phyloP scores from a whole-genome alignment of 1,140 invertebrate genomes.

The Yoshiicerus persimilis region DNA sequence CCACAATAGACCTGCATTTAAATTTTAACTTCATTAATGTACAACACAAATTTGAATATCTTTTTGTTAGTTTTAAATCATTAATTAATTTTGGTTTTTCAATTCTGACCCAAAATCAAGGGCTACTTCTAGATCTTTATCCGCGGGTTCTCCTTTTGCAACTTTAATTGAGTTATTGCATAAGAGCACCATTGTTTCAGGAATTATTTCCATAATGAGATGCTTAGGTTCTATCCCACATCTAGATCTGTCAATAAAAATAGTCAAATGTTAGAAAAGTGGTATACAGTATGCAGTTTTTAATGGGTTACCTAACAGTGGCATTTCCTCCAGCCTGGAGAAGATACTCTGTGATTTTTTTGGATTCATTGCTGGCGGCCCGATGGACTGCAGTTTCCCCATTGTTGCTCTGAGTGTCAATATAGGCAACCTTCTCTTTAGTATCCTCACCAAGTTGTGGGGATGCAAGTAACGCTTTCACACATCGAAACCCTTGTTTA shows the following conservation, averaged over 20 bases:
- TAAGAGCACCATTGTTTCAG: slow-evolving; percentile 21
- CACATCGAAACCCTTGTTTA: slow-evolving; percentile 11
- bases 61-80: background rate
- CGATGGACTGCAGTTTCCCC: slow-evolving; percentile 29
- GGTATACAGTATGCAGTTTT: background rate
- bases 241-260: background rate
- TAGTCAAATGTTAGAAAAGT: background rate
- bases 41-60: background rate
- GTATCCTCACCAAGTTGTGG: background rate
- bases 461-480: background rate
- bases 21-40: too few species aligned
- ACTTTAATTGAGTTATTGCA: background rate
- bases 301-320: background rate
- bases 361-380: slow-evolving; percentile 20
- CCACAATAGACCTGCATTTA: slow-evolving; percentile 19
- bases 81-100: background rate
- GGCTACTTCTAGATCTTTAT: background rate
- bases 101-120: slow-evolving; percentile 22
- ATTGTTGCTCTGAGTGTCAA: slow-evolving; percentile 33
- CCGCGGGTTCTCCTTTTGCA: background rate
- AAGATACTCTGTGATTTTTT: slow-evolving; percentile 15
- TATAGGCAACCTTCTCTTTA: background rate
- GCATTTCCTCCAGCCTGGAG: slow-evolving; percentile 23
- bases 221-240: slow-evolving; percentile 26
- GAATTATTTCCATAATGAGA: slow-evolving; percentile 34